Evolutionary conservation across 1,140 invertebrate genomes (phyloP).

Genomic region (Platorchestia sp.): DNA sequence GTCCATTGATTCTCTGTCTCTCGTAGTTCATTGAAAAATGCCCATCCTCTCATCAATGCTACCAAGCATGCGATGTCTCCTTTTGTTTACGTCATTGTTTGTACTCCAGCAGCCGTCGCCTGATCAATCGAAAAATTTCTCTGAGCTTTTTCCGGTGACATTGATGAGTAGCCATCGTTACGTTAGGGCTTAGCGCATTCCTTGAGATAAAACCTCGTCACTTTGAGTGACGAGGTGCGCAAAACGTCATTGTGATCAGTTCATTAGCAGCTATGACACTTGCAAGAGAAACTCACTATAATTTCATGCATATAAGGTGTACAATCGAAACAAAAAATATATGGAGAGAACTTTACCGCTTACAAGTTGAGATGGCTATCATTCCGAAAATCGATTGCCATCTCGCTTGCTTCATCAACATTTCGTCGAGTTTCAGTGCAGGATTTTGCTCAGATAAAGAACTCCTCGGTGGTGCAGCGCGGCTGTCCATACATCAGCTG

Average conservation of each 20-base stretch:
- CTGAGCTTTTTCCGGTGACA: neutral
- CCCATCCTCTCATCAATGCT: too few relatives aligned
- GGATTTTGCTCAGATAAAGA: too few relatives aligned
- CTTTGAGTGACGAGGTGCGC: neutral
- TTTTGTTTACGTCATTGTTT: neutral
- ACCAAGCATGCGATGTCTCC: too few relatives aligned
- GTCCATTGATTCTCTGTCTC: too few relatives aligned
- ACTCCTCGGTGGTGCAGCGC: too few relatives aligned
- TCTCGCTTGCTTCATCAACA: neutral
- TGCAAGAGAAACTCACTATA: neutral
- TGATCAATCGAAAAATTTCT: neutral
- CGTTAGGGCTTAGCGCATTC: neutral
- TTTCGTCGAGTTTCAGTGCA: neutral
- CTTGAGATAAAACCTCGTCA: neutral
- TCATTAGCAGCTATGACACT: neutral
- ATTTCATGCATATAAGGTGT: too few relatives aligned
- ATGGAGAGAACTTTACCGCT: neutral
- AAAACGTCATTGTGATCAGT: too few relatives aligned
- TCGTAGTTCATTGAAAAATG: too few relatives aligned
- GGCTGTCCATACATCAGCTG: too few relatives aligned
- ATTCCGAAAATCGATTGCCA: neutral
- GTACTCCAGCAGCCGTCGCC: neutral
- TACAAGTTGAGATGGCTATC: too few relatives aligned
- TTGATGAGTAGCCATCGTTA: neutral
- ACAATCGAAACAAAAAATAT: neutral